These are phyloP conservation scores for Vidua chalybeata DNA, from an alignment of 2,113 vertebrate species.

Conservation along the genomic window DNA sequence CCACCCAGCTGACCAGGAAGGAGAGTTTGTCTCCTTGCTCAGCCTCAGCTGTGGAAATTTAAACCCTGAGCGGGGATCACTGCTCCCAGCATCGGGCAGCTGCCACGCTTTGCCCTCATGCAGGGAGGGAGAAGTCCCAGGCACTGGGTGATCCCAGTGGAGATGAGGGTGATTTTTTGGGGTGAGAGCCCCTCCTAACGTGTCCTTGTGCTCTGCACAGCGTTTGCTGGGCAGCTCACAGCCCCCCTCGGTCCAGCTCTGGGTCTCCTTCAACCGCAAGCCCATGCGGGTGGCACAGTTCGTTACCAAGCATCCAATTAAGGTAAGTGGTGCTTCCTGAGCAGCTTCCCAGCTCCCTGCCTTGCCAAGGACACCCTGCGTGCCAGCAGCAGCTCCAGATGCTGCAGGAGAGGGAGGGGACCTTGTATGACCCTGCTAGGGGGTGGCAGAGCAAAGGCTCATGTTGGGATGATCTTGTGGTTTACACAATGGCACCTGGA, in stretches of 20 bases:
- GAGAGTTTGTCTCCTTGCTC: not conserved
- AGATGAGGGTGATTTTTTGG: accelerated
- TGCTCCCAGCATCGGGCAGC: not conserved
- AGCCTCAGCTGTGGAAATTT: not conserved
- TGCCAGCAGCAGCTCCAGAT: not conserved
- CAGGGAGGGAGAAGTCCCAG: not conserved
- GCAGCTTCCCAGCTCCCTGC: not conserved
- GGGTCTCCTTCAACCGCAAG: conserved; percentile 97
- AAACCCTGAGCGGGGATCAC: not conserved
- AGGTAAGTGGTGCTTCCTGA: conserved; percentile 75
- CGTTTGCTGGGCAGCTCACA: conserved; percentile 78
- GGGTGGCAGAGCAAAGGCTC: not conserved
- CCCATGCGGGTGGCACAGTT: conserved; percentile 93
- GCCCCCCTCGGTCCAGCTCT: conserved; percentile 88
- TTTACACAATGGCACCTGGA: accelerated
- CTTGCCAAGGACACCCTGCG: not conserved
- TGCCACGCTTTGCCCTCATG: accelerated
- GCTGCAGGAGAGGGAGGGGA: not conserved
- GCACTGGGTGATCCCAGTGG: not conserved
- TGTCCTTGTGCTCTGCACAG: conserved; percentile 68
- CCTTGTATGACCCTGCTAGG: not conserved
- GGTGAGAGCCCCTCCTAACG: not conserved
- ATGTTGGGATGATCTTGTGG: accelerated
- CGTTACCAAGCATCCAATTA: conserved; percentile 91
- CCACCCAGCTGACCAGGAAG: not conserved